A percentile compares a stretch with the other conserved stretches of the same genome.
phyloP scores from a whole-genome alignment of 2,113 vertebrate genomes.

The Propithecus coquereli region DNA sequence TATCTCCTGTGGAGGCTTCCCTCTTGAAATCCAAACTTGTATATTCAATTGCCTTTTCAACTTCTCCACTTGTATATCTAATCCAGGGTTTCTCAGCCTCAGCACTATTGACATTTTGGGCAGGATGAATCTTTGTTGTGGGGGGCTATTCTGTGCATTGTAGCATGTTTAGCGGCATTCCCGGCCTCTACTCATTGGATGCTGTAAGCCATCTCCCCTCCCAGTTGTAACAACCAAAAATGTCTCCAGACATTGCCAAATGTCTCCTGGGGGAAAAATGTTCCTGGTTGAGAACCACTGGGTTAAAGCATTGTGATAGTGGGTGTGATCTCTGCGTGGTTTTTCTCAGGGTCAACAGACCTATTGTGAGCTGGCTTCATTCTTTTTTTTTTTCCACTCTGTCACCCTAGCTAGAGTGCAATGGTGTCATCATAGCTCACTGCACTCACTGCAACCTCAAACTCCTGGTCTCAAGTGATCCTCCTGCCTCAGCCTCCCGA shows the following conservation, averaged over 20 bases:
- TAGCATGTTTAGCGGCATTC: not conserved
- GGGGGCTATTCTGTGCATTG: not conserved
- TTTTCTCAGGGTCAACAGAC: not conserved
- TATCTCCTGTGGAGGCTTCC: not conserved
- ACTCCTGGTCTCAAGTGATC: too few species aligned
- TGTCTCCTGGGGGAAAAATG: not conserved
- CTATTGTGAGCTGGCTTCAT: not conserved
- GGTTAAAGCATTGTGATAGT: not conserved
- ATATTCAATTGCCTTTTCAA: not conserved
- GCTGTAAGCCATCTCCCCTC: not conserved
- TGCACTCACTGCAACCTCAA: too few species aligned
- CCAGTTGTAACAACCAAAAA: not conserved
- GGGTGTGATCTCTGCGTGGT: not conserved
- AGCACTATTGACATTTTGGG: not conserved
- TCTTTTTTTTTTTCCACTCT: not conserved
- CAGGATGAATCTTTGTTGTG: not conserved
- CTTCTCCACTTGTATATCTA: not conserved
- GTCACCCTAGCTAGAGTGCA: too few species aligned
- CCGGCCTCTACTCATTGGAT: not conserved
- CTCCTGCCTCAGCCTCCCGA: too few species aligned
- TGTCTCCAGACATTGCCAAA: not conserved
- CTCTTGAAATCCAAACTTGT: not conserved
- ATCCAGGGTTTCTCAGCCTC: not conserved
- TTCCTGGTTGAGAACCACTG: not conserved
- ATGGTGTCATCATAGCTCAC: too few species aligned